Evolutionary conservation across 2,113 vertebrate species (phyloP).

Genomic region (Leptobrachium ailaonicum): DNA sequence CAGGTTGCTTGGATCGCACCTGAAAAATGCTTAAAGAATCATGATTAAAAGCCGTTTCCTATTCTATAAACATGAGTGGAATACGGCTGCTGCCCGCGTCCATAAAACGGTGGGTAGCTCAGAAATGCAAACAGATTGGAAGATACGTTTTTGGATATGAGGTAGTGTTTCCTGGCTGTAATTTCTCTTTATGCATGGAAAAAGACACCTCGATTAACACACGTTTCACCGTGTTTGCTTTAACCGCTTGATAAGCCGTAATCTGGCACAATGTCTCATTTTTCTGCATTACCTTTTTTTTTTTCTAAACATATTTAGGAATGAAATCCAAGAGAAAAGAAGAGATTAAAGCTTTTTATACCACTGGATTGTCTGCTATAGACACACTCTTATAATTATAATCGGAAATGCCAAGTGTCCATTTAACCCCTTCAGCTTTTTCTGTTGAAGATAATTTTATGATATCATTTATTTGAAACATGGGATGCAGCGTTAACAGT

Average conservation of each 20-base stretch:
- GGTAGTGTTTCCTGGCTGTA: conserved; percentile 74
- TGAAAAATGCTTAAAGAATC: conserved; percentile 68
- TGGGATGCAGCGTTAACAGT: no score
- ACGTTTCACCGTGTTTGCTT: conserved; percentile 17
- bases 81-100: conserved; percentile 73
- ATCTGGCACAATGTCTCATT: not conserved
- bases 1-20: conserved; percentile 78
- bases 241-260: conserved; percentile 8
- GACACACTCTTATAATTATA: no score
- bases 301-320: no score
- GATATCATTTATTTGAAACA: no score
- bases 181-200: conserved; percentile 72
- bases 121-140: conserved; percentile 76
- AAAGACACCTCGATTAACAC: not conserved
- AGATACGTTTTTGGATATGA: conserved; percentile 57
- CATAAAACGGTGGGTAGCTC: conserved; percentile 74
- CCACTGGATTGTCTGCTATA: no score
- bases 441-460: no score
- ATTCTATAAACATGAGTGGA: conserved; percentile 66
- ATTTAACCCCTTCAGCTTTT: no score
- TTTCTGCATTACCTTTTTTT: no score
- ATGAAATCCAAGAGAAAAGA: no score
- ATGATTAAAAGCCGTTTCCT: conserved; percentile 74
- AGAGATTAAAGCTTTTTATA: no score
- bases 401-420: no score